Conservation (phyloP, 1,140 invertebrate species). For the Neotoxoptera formosana region DNA sequence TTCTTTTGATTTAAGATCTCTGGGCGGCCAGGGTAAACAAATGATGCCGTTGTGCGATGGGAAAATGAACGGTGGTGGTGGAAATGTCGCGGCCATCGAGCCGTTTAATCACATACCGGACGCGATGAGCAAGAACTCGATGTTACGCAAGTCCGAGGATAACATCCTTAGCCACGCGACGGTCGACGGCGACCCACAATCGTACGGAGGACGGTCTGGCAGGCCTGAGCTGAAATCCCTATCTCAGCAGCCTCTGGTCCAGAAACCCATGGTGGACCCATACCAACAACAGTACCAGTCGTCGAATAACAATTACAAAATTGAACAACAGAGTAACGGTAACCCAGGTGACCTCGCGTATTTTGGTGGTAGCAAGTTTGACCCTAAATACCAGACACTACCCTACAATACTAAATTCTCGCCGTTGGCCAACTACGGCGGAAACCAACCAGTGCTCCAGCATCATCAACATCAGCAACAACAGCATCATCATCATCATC, state of each 20-base stretch:
- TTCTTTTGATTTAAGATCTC: background rate
- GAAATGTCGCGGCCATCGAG: constrained; percentile 53
- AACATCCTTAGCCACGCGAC: constrained; percentile 63
- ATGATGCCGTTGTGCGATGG: constrained; percentile 46
- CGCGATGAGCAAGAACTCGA: constrained; percentile 26
- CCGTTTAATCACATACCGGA: constrained; percentile 58
- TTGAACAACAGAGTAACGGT: constrained; percentile 56
- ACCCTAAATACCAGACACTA: constrained; percentile 92
- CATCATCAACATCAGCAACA: constrained; percentile 62
- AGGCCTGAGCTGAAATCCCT: constrained; percentile 10
- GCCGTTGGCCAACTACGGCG: constrained; percentile 30
- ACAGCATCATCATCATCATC: constrained; percentile 63
- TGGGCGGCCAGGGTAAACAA: constrained; percentile 23
- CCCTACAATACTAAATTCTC: constrained; percentile 74
- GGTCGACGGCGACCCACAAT: constrained; percentile 62
- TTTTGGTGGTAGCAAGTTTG: constrained; percentile 78
- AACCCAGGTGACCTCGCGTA: constrained; percentile 62
- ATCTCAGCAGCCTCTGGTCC: constrained; percentile 36
- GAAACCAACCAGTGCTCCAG: background rate
- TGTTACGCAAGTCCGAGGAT: constrained; percentile 61
- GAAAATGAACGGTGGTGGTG: constrained; percentile 41
- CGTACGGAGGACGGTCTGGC: constrained; percentile 60
- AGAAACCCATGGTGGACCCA: background rate
- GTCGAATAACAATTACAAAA: constrained; percentile 59
- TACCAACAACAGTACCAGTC: constrained; percentile 61